These are phyloP conservation scores for Macropis europaea DNA, from an alignment of 2,888 invertebrate genomes.

Conservation along the genomic window DNA sequence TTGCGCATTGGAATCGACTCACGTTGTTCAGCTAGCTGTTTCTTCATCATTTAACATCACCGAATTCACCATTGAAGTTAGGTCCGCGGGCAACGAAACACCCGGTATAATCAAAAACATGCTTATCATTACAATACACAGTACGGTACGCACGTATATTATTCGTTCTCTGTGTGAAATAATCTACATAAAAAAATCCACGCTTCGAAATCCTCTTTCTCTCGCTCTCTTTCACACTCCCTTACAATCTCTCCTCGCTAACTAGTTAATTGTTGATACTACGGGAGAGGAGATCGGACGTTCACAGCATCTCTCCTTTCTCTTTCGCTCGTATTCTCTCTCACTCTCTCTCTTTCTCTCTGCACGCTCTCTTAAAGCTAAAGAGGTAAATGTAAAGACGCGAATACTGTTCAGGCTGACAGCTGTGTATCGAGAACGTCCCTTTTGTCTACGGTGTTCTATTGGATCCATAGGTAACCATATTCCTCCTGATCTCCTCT, in stretches of 20 bases:
- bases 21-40: too few species aligned
- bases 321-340: too few species aligned
- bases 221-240: neutral
- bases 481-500: neutral
- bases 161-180: neutral
- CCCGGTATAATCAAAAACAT: constrained; percentile 7
- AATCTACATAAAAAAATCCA: constrained; percentile 21
- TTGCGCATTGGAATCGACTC: too few species aligned
- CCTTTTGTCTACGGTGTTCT: neutral
- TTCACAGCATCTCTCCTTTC: constrained; percentile 12
- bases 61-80: too few species aligned
- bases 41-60: too few species aligned
- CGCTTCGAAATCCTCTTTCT: neutral
- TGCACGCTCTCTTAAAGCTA: constrained; percentile 38
- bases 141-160: neutral
- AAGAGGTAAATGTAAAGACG: constrained; percentile 48
- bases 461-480: constrained; percentile 11
- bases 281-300: constrained; percentile 5
- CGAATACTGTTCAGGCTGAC: constrained; percentile 48
- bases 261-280: constrained; percentile 28
- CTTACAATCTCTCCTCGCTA: neutral
- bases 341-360: too few species aligned
- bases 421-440: constrained; percentile 34
- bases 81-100: too few species aligned
- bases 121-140: constrained; percentile 13